Base-by-base conservation (phyloP, 1,140 invertebrate genomes). In the Calliopsis andreniformis region DNA sequence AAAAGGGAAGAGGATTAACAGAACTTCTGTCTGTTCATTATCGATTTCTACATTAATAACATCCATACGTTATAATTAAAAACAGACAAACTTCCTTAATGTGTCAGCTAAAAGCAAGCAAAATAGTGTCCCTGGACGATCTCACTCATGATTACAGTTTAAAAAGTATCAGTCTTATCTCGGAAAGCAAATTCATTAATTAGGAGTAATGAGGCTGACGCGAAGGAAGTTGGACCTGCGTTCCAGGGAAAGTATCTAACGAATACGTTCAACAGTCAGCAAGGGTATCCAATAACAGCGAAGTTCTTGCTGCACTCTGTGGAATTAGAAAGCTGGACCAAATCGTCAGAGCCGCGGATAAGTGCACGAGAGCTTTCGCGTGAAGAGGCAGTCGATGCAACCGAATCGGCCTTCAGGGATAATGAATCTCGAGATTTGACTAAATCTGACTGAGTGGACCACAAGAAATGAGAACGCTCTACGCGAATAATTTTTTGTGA, bases 391-490 rank as follows among this genome's bases (percentile, higher is more conserved):
- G 55, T 3, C 45, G 45, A 67, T 78, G 43, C 59, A 47, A 61
- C 25, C 10, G 28, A 56, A 71, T 58, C 49, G 62, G 59, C 42
- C 83, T 30, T 53, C 25, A 45, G 59, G 71, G 58, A 83, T 87
- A 84, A 87, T 69, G 58, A 81, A 80, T 70, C 76, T 35, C 76
- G 71, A 68, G 79, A 84, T 85, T 87, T 80, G 68, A 35, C 55
- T 72, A 28, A 12, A 12, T 45, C 32, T n/a, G 35, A 5, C 4
- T 39, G 35, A 35, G 39, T n/a, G 45, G 77, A 75, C 59, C 63
- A 75, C 25, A 28, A 47, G 51, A 58, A 43, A 68, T 49, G 39
- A 51, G 58, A 61, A 66, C n/a, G n/a, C n/a, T n/a, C n/a, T n/a
- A n/a, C n/a, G n/a, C n/a, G n/a, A n/a, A n/a, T n/a, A n/a, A n/a